Base-by-base conservation (phyloP, 2,797 vertebrate species). In the Holocentrus rufus region DNA sequence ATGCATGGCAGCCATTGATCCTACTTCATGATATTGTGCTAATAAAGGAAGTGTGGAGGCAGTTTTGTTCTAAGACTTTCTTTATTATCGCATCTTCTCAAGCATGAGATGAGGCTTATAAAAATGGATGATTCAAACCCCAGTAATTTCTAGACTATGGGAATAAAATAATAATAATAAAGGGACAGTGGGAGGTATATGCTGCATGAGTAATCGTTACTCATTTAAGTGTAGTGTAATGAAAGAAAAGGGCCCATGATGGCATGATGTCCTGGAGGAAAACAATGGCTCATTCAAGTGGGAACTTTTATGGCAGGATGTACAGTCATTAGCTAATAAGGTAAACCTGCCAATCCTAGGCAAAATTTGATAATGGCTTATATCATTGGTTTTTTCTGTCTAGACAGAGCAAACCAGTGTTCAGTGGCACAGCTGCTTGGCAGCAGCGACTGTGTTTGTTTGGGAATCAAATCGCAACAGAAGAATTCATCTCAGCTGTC, bases 51-150 rank as follows among this genome's bases (percentile, higher is more conserved):
- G 30, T 10, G 18, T 31, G 7, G 23, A 13, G 31, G 55, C 27
- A 15, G 56, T 76, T 65, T 56, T 2, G 18, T 57, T 63, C 70
- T 44, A 52, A 74, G 58, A 7, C 3, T 75, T 54, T 70, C 47
- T 62, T 79, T 69, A 42, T 31, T 73, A 14, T 50, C 42, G 11
- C 65, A 13, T 62, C 65, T 39, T 62, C 25, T 69, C 62, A 47
- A 69, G n/a, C 10, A 22, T 4, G 3, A 67, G 25, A 80, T 76
- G 27, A 58, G 13, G 23, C n/a, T 36, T 27, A 72, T 60, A 11
- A 25, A 36, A 71, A 22, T 59, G 3, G 0, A 3, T 60, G 11
- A 77, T 49, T 67, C 9, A 65, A 27, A 39, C 46, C 4, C 55
- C 25, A 64, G 23, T 72, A 1, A 69, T 69, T 62, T 54, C 3